phyloP scores from a whole-genome alignment of 2,113 vertebrate species.

The Eonycteris spelaea region DNA sequence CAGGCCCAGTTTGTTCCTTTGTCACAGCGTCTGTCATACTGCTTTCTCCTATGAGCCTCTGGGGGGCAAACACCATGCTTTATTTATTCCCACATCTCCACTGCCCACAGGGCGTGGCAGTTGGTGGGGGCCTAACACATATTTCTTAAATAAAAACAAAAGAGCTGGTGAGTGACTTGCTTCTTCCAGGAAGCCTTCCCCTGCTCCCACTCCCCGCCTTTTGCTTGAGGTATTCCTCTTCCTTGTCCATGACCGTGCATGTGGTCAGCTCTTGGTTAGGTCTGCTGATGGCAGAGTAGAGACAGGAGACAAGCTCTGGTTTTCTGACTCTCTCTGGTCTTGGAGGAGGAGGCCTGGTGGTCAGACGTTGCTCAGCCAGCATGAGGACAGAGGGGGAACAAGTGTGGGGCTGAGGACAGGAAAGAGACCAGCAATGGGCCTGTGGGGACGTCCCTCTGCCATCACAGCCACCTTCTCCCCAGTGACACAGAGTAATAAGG shows the following conservation, averaged over 20 bases:
- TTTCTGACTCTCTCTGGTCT: background rate
- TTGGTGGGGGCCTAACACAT: background rate
- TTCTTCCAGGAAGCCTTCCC: background rate
- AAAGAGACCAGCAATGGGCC: background rate
- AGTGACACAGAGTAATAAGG: background rate
- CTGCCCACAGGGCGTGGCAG: background rate
- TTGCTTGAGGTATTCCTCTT: background rate
- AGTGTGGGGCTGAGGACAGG: background rate
- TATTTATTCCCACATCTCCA: background rate
- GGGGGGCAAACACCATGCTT: background rate
- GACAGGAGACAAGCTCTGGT: background rate
- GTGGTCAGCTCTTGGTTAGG: background rate
- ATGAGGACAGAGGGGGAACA: background rate
- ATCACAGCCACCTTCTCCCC: background rate
- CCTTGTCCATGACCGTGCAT: background rate
- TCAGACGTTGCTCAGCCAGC: background rate
- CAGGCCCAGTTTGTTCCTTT: rapidly evolving
- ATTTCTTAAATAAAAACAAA: background rate
- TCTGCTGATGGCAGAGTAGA: background rate
- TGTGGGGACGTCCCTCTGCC: background rate
- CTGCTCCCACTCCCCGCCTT: background rate
- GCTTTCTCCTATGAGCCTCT: background rate
- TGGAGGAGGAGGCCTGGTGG: background rate
- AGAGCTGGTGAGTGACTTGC: background rate
- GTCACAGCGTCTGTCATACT: background rate